A percentile compares a stretch with the other conserved stretches of the same genome.
Evolutionary conservation across 2,797 vertebrate species (phyloP).

Genomic region (Myiothlypis coronata): DNA sequence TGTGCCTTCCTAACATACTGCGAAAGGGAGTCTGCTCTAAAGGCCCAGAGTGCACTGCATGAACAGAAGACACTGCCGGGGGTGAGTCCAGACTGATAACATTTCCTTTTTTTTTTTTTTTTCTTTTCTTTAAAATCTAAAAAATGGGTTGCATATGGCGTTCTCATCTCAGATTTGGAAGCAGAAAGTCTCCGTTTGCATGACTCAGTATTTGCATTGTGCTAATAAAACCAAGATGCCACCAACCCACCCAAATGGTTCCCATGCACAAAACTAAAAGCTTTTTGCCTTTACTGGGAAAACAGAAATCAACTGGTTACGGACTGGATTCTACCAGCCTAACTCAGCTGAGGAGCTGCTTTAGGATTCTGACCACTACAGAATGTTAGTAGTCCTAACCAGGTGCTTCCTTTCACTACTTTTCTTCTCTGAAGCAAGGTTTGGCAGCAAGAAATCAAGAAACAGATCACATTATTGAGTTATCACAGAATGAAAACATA

Average conservation of each 20-base stretch:
- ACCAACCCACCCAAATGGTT: background rate
- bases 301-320: background rate
- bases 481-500: constrained; percentile 26
- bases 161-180: background rate
- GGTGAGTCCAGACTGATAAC: constrained; percentile 69
- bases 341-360: background rate
- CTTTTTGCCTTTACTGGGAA: background rate
- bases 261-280: background rate
- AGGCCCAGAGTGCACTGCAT: constrained; percentile 83
- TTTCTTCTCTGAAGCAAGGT: background rate
- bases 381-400: background rate
- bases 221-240: background rate
- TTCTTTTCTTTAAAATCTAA: background rate
- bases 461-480: constrained; percentile 11
- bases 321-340: background rate
- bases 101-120: too few relatives aligned
- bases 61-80: constrained; percentile 85
- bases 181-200: background rate
- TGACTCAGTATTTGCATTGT: background rate
- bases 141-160: background rate
- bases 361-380: background rate
- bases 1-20: too few relatives aligned
- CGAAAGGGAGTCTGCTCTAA: constrained; percentile 83
- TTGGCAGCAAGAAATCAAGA: constrained; percentile 10
- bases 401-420: background rate